Evolutionary conservation across 2,888 invertebrate species (phyloP).

Genomic region (Amorpha juglandis): DNA sequence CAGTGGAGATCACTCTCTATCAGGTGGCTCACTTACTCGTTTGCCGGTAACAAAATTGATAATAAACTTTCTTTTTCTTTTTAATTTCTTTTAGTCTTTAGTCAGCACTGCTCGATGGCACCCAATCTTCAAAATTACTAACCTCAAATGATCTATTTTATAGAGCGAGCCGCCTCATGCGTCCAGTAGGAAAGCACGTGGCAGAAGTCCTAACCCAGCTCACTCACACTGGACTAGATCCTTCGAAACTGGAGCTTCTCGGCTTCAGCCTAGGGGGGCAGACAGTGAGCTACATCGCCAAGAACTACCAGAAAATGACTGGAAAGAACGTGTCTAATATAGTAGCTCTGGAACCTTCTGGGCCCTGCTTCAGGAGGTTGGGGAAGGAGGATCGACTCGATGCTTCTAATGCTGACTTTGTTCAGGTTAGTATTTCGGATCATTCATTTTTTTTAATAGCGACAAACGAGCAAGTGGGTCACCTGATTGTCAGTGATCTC

Average conservation of each 20-base stretch:
- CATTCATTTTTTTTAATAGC: too few relatives aligned
- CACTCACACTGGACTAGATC: constrained; percentile 62
- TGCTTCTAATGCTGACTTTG: constrained; percentile 69
- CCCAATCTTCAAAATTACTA: too few relatives aligned
- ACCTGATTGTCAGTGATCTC: too few relatives aligned
- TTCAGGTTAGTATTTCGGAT: constrained; percentile 57
- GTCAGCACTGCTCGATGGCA: too few relatives aligned
- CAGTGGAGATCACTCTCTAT: too few relatives aligned
- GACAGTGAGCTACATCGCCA: constrained; percentile 69
- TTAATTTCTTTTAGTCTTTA: too few relatives aligned
- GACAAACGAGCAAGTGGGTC: too few relatives aligned
- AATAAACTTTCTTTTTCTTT: too few relatives aligned
- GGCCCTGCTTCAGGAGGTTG: constrained; percentile 71
- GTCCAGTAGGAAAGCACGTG: constrained; percentile 75
- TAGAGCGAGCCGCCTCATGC: constrained; percentile 75
- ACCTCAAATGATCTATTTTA: constrained; percentile 25
- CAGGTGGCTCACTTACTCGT: too few relatives aligned
- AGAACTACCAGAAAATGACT: constrained; percentile 64
- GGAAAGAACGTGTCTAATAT: constrained; percentile 71
- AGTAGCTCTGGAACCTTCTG: constrained; percentile 71
- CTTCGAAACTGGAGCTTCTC: constrained; percentile 64
- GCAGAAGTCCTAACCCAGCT: constrained; percentile 68
- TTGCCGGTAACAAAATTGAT: too few relatives aligned
- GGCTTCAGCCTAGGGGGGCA: constrained; percentile 78
- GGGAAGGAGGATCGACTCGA: constrained; percentile 59